Evolutionary conservation across 2,888 invertebrate genomes (phyloP).

Genomic region (Scaptomyza cyrtandrae): DNA sequence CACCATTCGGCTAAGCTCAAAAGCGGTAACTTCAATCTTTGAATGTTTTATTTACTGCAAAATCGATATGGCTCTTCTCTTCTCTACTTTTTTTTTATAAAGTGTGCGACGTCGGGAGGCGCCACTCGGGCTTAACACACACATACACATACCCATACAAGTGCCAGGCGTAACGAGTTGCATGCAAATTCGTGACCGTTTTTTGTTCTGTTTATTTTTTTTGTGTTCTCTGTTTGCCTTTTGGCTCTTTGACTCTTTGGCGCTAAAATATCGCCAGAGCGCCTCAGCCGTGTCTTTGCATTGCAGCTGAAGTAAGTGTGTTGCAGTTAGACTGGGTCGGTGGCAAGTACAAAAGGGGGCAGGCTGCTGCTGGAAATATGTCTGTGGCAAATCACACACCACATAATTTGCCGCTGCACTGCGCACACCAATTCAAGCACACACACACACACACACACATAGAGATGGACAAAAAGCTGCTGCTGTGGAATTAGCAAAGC

Average conservation of each 20-base stretch:
- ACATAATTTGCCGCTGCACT: slow-evolving; percentile 82
- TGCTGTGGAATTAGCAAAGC: slow-evolving; percentile 73
- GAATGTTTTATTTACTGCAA: slow-evolving; percentile 79
- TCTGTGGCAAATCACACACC: slow-evolving; percentile 78
- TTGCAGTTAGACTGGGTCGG: slow-evolving; percentile 33
- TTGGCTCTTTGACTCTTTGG: slow-evolving; percentile 50
- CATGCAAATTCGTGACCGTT: slow-evolving; percentile 70
- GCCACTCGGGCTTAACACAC: slow-evolving; percentile 71
- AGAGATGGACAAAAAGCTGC: slow-evolving; percentile 26
- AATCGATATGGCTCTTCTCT: slow-evolving; percentile 67
- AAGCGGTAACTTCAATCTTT: slow-evolving; percentile 79
- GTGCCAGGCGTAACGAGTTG: slow-evolving; percentile 79
- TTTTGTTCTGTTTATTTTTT: slow-evolving; percentile 9
- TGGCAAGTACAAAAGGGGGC: not conserved
- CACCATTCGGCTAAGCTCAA: slow-evolving; percentile 79
- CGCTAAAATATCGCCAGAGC: slow-evolving; percentile 66
- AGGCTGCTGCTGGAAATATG: slow-evolving; percentile 45
- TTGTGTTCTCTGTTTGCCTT: slow-evolving; percentile 30
- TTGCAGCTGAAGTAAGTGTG: slow-evolving; percentile 34
- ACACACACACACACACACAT: slow-evolving; percentile 13
- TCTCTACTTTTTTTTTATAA: not conserved
- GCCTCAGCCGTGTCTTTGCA: slow-evolving; percentile 45
- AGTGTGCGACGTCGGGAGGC: slow-evolving; percentile 23
- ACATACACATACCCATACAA: slow-evolving; percentile 26
- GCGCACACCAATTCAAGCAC: slow-evolving; percentile 39